Evolutionary conservation across 2,888 invertebrate genomes (phyloP).

Genomic region (Flexamia atlantica): DNA sequence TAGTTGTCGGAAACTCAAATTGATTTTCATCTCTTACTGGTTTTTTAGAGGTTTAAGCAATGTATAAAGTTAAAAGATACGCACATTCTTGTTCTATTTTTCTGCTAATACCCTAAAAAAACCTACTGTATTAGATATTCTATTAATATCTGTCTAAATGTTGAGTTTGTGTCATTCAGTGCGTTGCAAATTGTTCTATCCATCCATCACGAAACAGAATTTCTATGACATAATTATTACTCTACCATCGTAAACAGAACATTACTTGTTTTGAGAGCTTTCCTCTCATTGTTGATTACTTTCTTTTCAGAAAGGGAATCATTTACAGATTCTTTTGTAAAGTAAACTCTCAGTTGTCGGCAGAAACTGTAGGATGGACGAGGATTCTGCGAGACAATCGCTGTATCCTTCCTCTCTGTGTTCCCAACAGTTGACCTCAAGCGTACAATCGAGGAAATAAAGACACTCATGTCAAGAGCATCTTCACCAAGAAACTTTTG

Average conservation of each 20-base stretch:
- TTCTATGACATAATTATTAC: not conserved
- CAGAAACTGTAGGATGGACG: not conserved
- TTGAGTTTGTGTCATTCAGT: not conserved
- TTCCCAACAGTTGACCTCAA: slow-evolving; percentile 1
- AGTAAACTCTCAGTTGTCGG: not conserved
- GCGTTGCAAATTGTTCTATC: not conserved
- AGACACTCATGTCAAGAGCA: not conserved
- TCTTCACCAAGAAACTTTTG: not conserved
- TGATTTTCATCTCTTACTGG: no score
- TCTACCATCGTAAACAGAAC: not conserved
- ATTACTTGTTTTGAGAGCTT: not conserved
- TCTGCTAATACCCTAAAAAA: no score
- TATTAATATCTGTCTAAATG: no score
- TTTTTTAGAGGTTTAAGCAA: no score
- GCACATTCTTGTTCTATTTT: no score
- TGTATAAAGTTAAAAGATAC: no score
- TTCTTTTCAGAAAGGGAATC: not conserved
- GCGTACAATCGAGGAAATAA: not conserved
- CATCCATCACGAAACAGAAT: not conserved
- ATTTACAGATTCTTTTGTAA: slow-evolving; percentile 3
- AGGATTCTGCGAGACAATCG: not conserved
- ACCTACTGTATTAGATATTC: no score
- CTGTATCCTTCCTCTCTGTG: not conserved
- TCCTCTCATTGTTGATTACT: not conserved
- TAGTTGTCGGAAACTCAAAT: no score